Evolutionary conservation across 2,113 vertebrate species (phyloP), one percentile per base, ranked within the genome.

Genomic region (Oreochromis spilurus): DNA sequence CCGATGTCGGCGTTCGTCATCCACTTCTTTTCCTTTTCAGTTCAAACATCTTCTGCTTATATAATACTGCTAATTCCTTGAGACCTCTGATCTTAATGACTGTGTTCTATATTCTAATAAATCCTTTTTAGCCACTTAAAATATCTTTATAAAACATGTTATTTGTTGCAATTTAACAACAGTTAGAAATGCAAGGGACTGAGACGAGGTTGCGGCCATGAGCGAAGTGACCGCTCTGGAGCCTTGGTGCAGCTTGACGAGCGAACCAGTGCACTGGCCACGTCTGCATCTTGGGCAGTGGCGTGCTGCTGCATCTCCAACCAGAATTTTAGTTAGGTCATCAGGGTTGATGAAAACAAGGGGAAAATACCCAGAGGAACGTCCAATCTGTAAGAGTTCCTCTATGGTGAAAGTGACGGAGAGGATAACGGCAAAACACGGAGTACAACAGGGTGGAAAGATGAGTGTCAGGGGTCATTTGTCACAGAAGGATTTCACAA

Each of bases 51-150:
- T 34, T 60, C 57, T 60, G 29, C 29, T 60, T 31, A 31, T 60
- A 60, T 34, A 60, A 60, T 60, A 60, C 29, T 60, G 29, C 17
- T 60, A 60, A 60, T 60, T 60, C 57, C 57, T 60, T 60, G 57
- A 60, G 29, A 60, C 14, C 29, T 60, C 29, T 60, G 57, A 31
- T 52, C 19, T 52, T 52, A 52, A 52, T 34, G 14, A 34, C 57
- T 0, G 0, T 10, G 29, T 2, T 60, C 29, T 60, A 60, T 60
- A 60, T 60, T 60, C 29, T 60, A 60, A 60, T 31, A 60, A 60
- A 60, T 60, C 9, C 17, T 34, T 60, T 60, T 60, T 60, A 10
- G 57, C 57, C 29, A 60, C 9, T 34, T 60, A 19, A 60, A 2
- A 62, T 34, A 1, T 19, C 55, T 60, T 34, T 62, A 62, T 34